phyloP scores from a whole-genome alignment of 2,888 invertebrate genomes.

The Tachina fera region DNA sequence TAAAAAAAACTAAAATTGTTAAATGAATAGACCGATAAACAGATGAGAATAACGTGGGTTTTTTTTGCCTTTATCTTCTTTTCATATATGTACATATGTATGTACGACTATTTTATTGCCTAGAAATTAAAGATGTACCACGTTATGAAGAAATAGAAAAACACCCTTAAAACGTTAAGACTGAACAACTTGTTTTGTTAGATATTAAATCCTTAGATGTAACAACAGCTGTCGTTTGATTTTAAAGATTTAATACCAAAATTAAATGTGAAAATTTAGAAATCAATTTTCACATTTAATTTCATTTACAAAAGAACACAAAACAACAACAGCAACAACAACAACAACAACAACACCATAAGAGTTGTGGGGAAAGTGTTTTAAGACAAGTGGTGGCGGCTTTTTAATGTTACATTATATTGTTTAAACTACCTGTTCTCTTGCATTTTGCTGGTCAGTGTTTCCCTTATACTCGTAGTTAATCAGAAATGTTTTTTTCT shows the following conservation, averaged over 20 bases:
- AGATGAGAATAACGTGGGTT: slow-evolving; percentile 20
- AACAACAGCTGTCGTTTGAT: slow-evolving; percentile 51
- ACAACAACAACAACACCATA: background rate
- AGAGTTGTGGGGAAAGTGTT: background rate
- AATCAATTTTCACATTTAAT: slow-evolving; percentile 23
- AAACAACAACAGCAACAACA: background rate
- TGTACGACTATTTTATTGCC: background rate
- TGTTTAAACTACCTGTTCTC: slow-evolving; percentile 50
- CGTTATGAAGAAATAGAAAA: background rate
- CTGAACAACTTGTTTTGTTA: background rate
- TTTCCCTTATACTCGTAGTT: background rate
- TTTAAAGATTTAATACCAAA: slow-evolving; percentile 9
- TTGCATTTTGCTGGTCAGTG: background rate
- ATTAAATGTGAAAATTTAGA: slow-evolving; percentile 40
- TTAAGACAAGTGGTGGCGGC: slow-evolving; percentile 33
- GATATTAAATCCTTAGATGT: background rate
- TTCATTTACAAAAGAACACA: background rate
- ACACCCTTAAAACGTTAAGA: slow-evolving; percentile 26
- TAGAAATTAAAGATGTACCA: slow-evolving; percentile 6
- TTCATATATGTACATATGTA: background rate
- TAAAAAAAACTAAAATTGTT: slow-evolving; percentile 18
- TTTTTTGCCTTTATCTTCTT: background rate
- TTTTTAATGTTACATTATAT: slow-evolving; percentile 3
- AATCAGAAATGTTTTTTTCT: background rate
- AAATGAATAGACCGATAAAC: slow-evolving; percentile 29